A percentile compares a stretch with the other conserved stretches of the same genome.
Evolutionary conservation across 1,140 invertebrate genomes (phyloP).

Genomic region (Brachystomella parvula): DNA sequence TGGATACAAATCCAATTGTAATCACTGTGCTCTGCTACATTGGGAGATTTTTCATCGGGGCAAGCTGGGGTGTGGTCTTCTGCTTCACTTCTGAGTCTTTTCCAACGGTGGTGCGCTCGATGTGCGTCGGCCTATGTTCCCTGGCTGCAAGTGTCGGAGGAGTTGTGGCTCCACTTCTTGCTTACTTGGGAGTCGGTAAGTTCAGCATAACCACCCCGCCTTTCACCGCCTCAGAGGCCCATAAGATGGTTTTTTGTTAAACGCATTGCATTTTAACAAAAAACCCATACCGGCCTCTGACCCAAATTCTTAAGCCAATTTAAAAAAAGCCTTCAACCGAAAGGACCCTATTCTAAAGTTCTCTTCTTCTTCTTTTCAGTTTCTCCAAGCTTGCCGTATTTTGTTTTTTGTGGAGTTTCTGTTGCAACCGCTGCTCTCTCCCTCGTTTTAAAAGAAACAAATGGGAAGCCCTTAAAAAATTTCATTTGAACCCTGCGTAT

Average conservation of each 20-base stretch:
- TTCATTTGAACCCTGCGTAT: slow-evolving; percentile 1
- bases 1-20: neutral
- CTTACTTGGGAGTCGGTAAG: slow-evolving; percentile 21
- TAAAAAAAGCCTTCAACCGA: neutral
- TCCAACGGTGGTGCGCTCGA: slow-evolving; percentile 14
- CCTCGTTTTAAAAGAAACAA: neutral
- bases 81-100: slow-evolving; percentile 28
- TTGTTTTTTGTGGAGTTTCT: neutral
- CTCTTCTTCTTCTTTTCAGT: neutral
- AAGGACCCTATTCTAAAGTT: too few species aligned
- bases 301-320: neutral
- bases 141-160: slow-evolving; percentile 22
- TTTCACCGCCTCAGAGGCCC: neutral
- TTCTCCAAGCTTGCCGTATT: neutral
- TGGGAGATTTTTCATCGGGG: neutral
- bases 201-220: neutral
- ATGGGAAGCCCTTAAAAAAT: slow-evolving; percentile 10
- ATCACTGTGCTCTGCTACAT: slow-evolving; percentile 3
- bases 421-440: neutral
- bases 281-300: neutral
- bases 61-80: slow-evolving; percentile 12
- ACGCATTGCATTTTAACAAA: neutral
- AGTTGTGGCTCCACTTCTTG: slow-evolving; percentile 19
- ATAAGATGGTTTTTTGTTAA: too few species aligned
- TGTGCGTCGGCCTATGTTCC: slow-evolving; percentile 17